Evolutionary conservation across 2,113 vertebrate species (phyloP).

Genomic region (Ammodytes dubius): DNA sequence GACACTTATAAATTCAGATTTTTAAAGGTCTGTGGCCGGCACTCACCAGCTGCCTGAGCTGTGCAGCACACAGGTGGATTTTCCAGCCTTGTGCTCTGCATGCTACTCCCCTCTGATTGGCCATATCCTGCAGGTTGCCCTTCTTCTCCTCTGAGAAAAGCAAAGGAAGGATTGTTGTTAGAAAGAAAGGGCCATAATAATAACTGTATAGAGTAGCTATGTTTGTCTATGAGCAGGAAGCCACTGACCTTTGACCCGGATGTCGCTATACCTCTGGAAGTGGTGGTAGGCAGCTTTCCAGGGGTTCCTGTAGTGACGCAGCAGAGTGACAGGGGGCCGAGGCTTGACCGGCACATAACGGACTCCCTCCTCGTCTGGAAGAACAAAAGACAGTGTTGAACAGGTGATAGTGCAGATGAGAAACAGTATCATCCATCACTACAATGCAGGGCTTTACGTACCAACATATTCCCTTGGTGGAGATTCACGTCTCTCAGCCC

Average conservation of each 20-base stretch:
- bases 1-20: no score
- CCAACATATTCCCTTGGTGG: slow-evolving; percentile 98
- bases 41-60: slow-evolving; percentile 96
- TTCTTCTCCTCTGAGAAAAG: slow-evolving; percentile 94
- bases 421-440: not conserved
- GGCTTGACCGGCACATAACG: slow-evolving; percentile 94
- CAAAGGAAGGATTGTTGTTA: not conserved
- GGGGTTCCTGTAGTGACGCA: slow-evolving; percentile 97
- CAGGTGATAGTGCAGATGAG: not conserved
- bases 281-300: slow-evolving; percentile 99
- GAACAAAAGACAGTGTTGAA: not conserved
- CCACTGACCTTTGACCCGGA: slow-evolving; percentile 94
- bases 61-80: slow-evolving; percentile 96
- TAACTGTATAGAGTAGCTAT: no score
- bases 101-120: slow-evolving; percentile 96
- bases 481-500: slow-evolving; percentile 93
- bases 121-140: slow-evolving; percentile 95
- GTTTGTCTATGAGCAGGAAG: no score
- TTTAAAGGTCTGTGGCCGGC: not conserved
- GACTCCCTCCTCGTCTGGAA: slow-evolving; percentile 97
- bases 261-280: slow-evolving; percentile 97
- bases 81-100: slow-evolving; percentile 99
- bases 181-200: not conserved
- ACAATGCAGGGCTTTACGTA: slow-evolving; percentile 60
- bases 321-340: slow-evolving; percentile 93